Evolutionary conservation across 2,888 invertebrate species (phyloP).

Genomic region (Xylota segnis): DNA sequence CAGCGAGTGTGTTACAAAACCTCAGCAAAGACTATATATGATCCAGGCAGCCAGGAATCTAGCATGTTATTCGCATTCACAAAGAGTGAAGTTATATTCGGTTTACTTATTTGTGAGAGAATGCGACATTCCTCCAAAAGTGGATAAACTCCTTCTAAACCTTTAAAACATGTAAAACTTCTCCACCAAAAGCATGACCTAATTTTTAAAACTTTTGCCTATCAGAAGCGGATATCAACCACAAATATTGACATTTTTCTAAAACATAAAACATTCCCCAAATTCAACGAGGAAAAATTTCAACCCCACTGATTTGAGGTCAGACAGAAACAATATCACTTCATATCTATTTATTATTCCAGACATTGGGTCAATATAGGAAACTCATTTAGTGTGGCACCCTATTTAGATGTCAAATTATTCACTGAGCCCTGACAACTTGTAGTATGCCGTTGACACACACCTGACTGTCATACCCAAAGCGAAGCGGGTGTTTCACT

Average conservation of each 20-base stretch:
- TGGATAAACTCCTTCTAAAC: too few relatives aligned
- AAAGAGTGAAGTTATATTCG: too few relatives aligned
- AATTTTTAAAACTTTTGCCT: neutral
- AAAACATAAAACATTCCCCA: neutral
- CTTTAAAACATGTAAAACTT: too few relatives aligned
- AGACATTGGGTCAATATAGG: slow-evolving; percentile 32
- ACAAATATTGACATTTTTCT: neutral
- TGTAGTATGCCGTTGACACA: slow-evolving; percentile 16
- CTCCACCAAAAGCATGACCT: neutral
- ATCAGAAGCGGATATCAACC: neutral
- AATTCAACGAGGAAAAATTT: neutral
- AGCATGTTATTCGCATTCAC: too few relatives aligned
- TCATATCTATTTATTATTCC: slow-evolving; percentile 47
- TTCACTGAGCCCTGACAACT: slow-evolving; percentile 20
- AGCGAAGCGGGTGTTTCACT: neutral
- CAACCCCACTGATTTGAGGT: neutral
- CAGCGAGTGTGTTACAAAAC: too few relatives aligned
- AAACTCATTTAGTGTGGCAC: slow-evolving; percentile 15
- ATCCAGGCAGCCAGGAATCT: too few relatives aligned
- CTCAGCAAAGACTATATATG: too few relatives aligned
- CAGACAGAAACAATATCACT: neutral
- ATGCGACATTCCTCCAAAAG: too few relatives aligned
- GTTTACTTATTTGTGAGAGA: too few relatives aligned
- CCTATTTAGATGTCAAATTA: slow-evolving; percentile 35
- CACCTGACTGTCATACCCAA: slow-evolving; percentile 1